These are phyloP conservation scores for Diorhabda sublineata DNA, from an alignment of 1,140 invertebrate genomes.

Conservation along the genomic window DNA sequence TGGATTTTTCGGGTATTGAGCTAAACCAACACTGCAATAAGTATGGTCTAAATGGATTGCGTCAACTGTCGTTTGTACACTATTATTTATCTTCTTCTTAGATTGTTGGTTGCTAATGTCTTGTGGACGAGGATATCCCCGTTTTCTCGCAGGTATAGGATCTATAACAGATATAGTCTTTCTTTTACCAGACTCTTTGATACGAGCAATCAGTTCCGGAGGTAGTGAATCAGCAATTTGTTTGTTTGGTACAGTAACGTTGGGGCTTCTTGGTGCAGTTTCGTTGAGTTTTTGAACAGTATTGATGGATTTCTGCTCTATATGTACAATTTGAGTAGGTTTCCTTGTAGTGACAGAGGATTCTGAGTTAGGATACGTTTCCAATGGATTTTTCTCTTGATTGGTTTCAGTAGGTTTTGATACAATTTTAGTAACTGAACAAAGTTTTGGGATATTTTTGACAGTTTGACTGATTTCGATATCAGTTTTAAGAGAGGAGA, in stretches of 20 bases:
- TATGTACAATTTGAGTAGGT: no score
- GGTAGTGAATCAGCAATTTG: constrained; percentile 37
- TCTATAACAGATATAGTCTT: constrained; percentile 41
- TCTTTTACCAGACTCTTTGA: constrained; percentile 39
- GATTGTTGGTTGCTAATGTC: not conserved
- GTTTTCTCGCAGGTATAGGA: constrained; percentile 35
- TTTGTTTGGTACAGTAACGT: constrained; percentile 20
- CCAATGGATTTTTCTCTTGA: no score
- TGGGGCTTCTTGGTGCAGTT: not conserved
- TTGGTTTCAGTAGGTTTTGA: no score
- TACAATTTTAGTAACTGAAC: no score
- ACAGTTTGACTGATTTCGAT: no score
- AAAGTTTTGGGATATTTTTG: no score
- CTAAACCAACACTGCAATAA: constrained; percentile 34
- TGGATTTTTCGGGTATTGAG: constrained; percentile 23
- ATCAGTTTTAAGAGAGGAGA: no score
- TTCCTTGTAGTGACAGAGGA: no score
- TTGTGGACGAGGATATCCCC: constrained; percentile 9
- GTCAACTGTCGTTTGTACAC: not conserved
- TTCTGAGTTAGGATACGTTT: no score
- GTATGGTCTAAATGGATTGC: constrained; percentile 39
- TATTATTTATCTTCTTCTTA: constrained; percentile 9
- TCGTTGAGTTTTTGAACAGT: not conserved
- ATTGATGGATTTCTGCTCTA: no score
- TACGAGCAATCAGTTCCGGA: constrained; percentile 38